Evolutionary conservation across 1,140 invertebrate species (phyloP), one percentile per base, ranked within the genome.

Genomic region (Eriocheir sinensis): DNA sequence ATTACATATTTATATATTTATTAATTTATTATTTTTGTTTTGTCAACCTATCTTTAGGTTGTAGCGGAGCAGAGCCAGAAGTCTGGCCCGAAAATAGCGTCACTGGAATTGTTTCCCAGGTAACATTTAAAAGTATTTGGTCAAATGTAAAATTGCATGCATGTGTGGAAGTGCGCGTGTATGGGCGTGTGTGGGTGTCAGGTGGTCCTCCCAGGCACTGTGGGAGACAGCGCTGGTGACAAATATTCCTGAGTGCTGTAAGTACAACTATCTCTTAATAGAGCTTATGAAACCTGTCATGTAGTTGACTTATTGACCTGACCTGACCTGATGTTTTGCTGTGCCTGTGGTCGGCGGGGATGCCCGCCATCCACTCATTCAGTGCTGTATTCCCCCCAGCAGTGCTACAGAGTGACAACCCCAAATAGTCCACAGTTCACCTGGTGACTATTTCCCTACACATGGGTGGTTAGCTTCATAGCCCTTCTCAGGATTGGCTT

Each of bases 221-320:
- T 21, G 60, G 60, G 21, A 72, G 60, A 72, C 60, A 72, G 60
- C 60, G 60, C 60, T 72, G 21, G 60, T 72, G 60, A 72, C 27
- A 72, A n/a, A 72, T 72, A 72, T 72, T 72, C 60, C 60, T n/a
- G 60, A 72, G 60, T 72, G 60, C 60, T 72, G 60, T 72, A 72
- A 72, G 60, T 72, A 72, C 60, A 72, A 72, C 60, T 72, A 72
- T 72, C 60, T 72, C 60, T 72, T 72, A 72, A 72, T 72, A 72
- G 60, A 72, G 60, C 60, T 72, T 72, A 72, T 72, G 60, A 72
- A 72, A 72, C 60, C 60, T 72, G 60, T 72, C 60, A 72, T 72
- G 60, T n/a, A 72, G 21, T 72, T 72, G 60, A 72, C n/a, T 72
- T n/a, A 72, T 72, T 72, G 60, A 72, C 27, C n/a, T 72, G 12